phyloP scores from a whole-genome alignment of 2,888 invertebrate species.

The Drosophila merina region DNA sequence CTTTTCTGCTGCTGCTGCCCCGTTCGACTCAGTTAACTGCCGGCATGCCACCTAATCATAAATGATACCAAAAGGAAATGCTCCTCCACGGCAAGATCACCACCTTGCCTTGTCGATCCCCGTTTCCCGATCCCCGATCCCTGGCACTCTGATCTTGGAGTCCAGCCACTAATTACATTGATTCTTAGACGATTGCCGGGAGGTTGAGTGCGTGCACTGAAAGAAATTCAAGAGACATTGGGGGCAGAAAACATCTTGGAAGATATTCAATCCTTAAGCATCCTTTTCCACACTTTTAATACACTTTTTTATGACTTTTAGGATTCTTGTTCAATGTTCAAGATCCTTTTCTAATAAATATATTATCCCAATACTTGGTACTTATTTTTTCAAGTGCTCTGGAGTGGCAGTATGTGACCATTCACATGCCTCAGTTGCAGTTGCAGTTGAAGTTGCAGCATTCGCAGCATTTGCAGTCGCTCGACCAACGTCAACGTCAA shows the following conservation, averaged over 20 bases:
- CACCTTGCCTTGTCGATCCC: conserved; percentile 27
- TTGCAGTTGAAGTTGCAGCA: conserved; percentile 19
- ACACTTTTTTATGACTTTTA: too few relatives aligned
- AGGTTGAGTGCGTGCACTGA: conserved; percentile 9
- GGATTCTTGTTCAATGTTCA: too few relatives aligned
- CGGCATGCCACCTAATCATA: conserved; percentile 77
- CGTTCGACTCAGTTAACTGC: conserved; percentile 47
- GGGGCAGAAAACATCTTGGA: too few relatives aligned
- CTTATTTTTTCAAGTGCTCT: conserved; percentile 12
- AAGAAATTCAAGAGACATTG: background rate
- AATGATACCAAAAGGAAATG: conserved; percentile 77
- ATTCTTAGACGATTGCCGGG: conserved; percentile 46
- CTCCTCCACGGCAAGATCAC: conserved; percentile 52
- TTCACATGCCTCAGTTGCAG: conserved; percentile 38
- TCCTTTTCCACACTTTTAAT: background rate
- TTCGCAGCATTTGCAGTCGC: conserved; percentile 10
- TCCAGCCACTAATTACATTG: conserved; percentile 46
- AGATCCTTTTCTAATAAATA: background rate
- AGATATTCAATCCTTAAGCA: too few relatives aligned
- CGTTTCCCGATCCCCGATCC: background rate
- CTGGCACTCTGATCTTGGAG: conserved; percentile 7
- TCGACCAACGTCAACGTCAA: conserved; percentile 45
- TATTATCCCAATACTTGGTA: background rate
- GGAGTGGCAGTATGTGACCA: conserved; percentile 13
- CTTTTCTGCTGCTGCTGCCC: conserved; percentile 3